phyloP scores from a whole-genome alignment of 2,888 invertebrate genomes.

The Apantesis nais region DNA sequence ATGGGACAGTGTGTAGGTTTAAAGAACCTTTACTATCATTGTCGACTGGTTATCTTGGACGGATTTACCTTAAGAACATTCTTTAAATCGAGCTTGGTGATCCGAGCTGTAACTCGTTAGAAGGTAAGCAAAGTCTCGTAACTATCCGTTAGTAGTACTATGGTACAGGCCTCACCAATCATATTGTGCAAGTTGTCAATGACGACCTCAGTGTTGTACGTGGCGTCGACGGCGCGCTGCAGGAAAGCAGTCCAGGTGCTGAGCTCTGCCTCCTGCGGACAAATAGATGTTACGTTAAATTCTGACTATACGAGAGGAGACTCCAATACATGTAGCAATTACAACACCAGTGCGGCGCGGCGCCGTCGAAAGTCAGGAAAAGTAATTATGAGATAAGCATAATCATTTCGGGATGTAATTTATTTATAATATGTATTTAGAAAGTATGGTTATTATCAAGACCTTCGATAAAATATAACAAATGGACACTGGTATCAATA shows the following conservation, averaged over 20 bases:
- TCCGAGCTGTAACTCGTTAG: neutral
- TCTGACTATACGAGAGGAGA: neutral
- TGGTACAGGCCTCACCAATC: constrained; percentile 65
- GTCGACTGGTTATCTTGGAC: neutral
- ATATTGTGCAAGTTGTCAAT: constrained; percentile 82
- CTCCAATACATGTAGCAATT: no score
- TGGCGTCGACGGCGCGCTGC: constrained; percentile 78
- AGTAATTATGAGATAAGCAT: no score
- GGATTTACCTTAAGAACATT: no score
- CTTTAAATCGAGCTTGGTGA: neutral
- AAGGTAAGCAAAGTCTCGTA: neutral
- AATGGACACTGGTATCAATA: neutral
- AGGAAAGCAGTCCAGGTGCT: constrained; percentile 80
- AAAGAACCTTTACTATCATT: neutral
- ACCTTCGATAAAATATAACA: neutral
- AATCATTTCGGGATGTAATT: no score
- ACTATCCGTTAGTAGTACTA: neutral
- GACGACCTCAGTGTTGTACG: constrained; percentile 76
- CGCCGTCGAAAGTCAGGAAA: no score
- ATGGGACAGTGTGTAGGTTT: neutral
- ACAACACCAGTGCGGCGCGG: no score
- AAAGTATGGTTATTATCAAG: neutral
- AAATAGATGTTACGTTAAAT: neutral
- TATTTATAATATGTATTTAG: no score
- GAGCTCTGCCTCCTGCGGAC: constrained; percentile 76